Base-by-base conservation (phyloP, 1,140 invertebrate species). In the Mesaphorura yosii region DNA sequence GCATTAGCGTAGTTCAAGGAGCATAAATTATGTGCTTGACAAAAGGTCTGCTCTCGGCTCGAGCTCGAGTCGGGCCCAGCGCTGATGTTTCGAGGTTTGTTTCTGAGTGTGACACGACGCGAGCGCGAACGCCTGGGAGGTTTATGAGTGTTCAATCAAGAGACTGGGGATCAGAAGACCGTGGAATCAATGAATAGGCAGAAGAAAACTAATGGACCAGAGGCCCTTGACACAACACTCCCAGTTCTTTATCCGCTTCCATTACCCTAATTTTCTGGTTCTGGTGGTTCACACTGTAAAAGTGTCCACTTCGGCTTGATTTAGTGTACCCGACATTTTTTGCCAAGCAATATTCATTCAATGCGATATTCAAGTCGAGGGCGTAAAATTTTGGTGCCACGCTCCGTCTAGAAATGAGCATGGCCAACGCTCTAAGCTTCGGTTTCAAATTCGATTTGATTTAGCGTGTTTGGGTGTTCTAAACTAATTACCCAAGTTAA, bases 401-500 rank as follows among this genome's bases (percentile, higher is more conserved):
- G n/a, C 31, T n/a, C n/a, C n/a, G n/a, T n/a, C 31, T 34, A 10
- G 31, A 10, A 10, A 34, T 34, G 31, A 34, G 10, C 10, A 34
- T 10, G 31, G 10, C 10, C 31, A 34, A 10, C n/a, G 31, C n/a
- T 10, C n/a, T 10, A 34, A 34, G 10, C 10, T 10, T 10, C 10
- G 31, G n/a, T n/a, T 34, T 10, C 10, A 34, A 34, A 34, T 10
- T 34, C n/a, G 31, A n/a, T 34, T 10, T 10, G 31, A 10, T 10
- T 10, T 10, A 10, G n/a, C 10, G 31, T 10, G 31, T 10, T 34
- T 34, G 31, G 31, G 48, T 51, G 40, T 56, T 4, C 27, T 22
- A n/a, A n/a, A n/a, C 23, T 40, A 57, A 49, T 51, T 50, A 57
- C 41, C 49, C 26, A 41, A 41, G 34, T 37, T 25, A 44, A 58